These are phyloP conservation scores for Drosophila rellima DNA, from an alignment of 2,888 invertebrate species.

Conservation along the genomic window DNA sequence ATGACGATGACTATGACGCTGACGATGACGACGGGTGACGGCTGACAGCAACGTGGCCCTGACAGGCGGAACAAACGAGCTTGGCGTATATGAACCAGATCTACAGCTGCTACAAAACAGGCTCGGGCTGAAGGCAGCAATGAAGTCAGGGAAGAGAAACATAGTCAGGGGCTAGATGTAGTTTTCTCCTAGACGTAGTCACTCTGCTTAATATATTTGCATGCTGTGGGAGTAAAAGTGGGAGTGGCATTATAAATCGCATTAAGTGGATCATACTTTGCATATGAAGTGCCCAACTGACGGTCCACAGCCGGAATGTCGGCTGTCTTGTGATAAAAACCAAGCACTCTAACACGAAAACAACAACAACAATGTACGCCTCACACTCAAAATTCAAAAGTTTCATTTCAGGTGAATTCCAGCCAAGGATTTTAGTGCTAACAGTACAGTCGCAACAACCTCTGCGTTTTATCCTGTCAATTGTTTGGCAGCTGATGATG, in stretches of 20 bases:
- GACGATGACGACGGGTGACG: constrained; percentile 53
- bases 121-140: not conserved
- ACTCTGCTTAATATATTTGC: constrained; percentile 65
- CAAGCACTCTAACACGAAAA: constrained; percentile 49
- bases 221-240: constrained; percentile 26
- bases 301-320: constrained; percentile 37
- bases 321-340: constrained; percentile 64
- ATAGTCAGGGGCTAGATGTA: constrained; percentile 26
- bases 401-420: constrained; percentile 77
- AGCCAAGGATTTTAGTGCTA: constrained; percentile 42
- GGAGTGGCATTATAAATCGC: constrained; percentile 77
- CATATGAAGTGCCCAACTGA: constrained; percentile 73
- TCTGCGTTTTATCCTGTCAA: constrained; percentile 68
- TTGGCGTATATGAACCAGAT: constrained; percentile 54
- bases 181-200: constrained; percentile 40
- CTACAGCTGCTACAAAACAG: constrained; percentile 43
- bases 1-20: constrained; percentile 26
- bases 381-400: constrained; percentile 78
- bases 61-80: constrained; percentile 79
- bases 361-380: constrained; percentile 32
- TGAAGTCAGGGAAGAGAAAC: not conserved
- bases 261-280: constrained; percentile 83
- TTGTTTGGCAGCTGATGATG: constrained; percentile 79
- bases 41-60: constrained; percentile 65
- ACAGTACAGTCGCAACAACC: constrained; percentile 12